Evolutionary conservation across 2,113 vertebrate genomes (phyloP), one percentile per base, ranked within the genome.

Genomic region (Rutilus rutilus): DNA sequence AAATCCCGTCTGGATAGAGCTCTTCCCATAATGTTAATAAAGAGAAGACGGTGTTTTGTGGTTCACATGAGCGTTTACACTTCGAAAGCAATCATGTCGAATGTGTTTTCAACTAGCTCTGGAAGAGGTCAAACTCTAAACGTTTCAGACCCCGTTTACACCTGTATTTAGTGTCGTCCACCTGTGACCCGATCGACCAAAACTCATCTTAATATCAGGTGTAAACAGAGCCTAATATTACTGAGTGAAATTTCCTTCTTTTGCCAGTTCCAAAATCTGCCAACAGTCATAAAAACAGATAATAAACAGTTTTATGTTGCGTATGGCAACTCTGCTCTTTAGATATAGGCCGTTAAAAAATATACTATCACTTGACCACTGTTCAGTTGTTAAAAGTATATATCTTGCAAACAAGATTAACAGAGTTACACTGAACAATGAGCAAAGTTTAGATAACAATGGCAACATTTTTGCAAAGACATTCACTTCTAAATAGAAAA

Each of bases 381-480:
- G 27, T 75, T 75, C 6, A 50, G 42, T 7, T 12, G 2, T 77
- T 30, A 77, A 33, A 50, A 4, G 2, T 33, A 17, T 54, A 54
- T 21, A 21, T 21, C 45, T 75, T 47, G 39, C 33, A 73, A 47
- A 76, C 15, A 27, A 52, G 19, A 57, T 57, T 7, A 14, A 57
- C 23, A 47, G 7, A 10, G 5, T 25, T 75, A 15, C 23, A 47
- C 42, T 27, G 15, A 47, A 76, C 47, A 77, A 52, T 9, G 9
- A 77, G 50, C 50, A 77, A 54, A 50, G 50, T 2, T 33, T 50
- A 21, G 47, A 77, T 77, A 23, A 52, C 17, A 76, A 52, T 1
- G 2, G n/a, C 21, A 30, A 77, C 47, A 6, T 54, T 77, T 77
- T 30, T 76, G n/a, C 74, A 77, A 52, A 54, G 74, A 30, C 74